phyloP scores from a whole-genome alignment of 2,797 vertebrate genomes.

The Sandelia bainsii region DNA sequence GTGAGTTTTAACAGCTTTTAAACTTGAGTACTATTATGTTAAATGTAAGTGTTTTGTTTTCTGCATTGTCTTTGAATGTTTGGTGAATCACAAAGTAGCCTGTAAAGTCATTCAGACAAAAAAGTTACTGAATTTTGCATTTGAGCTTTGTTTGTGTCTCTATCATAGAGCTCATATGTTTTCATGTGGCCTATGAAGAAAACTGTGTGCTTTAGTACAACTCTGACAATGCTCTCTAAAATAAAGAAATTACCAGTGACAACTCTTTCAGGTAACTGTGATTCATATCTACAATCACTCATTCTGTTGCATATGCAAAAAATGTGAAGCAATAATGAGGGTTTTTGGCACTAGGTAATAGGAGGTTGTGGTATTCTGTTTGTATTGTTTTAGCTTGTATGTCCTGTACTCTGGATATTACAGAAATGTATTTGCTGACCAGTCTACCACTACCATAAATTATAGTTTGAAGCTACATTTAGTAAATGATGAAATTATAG shows the following conservation, averaged over 20 bases:
- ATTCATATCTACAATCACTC: slow-evolving; percentile 3
- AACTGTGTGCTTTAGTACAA: slow-evolving; percentile 76
- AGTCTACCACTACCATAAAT: no score
- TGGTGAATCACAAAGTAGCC: slow-evolving; percentile 48
- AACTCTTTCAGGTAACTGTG: background rate
- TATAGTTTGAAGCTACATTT: no score
- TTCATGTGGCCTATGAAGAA: slow-evolving; percentile 58
- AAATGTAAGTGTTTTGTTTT: slow-evolving; percentile 63
- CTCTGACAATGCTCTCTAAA: slow-evolving; percentile 66
- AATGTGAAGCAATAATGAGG: background rate
- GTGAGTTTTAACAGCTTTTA: slow-evolving; percentile 43
- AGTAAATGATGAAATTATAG: no score
- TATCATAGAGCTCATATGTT: slow-evolving; percentile 54
- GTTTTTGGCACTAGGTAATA: background rate
- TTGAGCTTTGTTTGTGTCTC: slow-evolving; percentile 56
- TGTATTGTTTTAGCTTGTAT: no score
- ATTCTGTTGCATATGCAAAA: background rate
- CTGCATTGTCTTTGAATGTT: slow-evolving; percentile 61
- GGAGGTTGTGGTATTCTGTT: no score
- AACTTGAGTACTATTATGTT: slow-evolving; percentile 24
- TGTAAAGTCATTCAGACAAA: slow-evolving; percentile 53
- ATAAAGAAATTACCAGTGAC: slow-evolving; percentile 61
- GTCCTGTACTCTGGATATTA: no score
- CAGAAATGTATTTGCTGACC: no score
- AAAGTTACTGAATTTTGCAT: slow-evolving; percentile 49